These are phyloP conservation scores for Pipistrellus pipistrellus DNA, from an alignment of 2,797 vertebrate species.

Conservation along the genomic window DNA sequence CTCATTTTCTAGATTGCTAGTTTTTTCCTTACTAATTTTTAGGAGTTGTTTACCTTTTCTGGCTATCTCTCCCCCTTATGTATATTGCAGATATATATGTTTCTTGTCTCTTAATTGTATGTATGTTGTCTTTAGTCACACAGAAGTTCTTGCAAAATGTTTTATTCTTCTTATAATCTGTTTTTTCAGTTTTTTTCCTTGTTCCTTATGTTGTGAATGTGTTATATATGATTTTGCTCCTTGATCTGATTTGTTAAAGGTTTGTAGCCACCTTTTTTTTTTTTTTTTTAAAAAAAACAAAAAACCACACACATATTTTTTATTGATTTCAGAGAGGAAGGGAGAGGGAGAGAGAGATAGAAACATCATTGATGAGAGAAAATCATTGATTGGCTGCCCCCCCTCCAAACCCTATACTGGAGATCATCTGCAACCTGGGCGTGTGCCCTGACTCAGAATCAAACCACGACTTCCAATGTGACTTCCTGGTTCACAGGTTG, in stretches of 20 bases:
- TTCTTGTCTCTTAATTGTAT: background rate
- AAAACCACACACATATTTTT: no score
- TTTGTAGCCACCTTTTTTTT: background rate
- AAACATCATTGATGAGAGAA: no score
- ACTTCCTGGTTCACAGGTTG: no score
- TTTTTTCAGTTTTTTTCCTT: conserved; percentile 16
- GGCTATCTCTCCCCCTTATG: background rate
- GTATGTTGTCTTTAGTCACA: background rate
- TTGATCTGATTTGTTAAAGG: background rate
- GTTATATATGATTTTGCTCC: background rate
- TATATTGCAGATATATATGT: background rate
- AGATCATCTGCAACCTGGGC: no score
- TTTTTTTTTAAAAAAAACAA: no score
- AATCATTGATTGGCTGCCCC: no score
- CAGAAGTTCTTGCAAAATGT: background rate
- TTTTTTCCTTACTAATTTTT: conserved; percentile 42
- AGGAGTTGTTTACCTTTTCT: conserved; percentile 25
- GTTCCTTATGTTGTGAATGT: background rate
- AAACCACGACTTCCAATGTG: no score
- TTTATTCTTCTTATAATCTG: background rate
- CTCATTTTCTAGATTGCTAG: conserved; percentile 20
- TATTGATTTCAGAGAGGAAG: no score
- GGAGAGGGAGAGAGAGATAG: no score
- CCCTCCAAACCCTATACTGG: no score
- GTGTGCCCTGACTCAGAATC: no score